phyloP scores from a whole-genome alignment of 2,797 vertebrate species.

The Sebastes nivosus region DNA sequence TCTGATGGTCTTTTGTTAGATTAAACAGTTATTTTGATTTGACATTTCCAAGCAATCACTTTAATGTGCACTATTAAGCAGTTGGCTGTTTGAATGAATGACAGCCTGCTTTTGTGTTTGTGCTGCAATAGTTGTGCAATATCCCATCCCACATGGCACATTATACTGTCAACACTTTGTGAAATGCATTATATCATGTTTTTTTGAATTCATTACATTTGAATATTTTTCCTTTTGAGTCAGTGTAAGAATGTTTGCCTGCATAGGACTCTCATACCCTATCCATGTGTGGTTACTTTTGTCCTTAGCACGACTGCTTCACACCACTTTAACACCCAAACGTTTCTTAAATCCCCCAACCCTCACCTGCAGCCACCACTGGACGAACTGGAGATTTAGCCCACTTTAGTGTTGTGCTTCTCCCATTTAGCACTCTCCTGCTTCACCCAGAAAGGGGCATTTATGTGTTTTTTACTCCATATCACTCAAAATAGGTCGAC shows the following conservation, averaged over 20 bases:
- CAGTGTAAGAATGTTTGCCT: no score
- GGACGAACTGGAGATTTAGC: not conserved
- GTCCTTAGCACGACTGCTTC: not conserved
- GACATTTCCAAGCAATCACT: constrained; percentile 46
- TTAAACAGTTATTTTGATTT: constrained; percentile 35
- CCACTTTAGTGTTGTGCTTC: not conserved
- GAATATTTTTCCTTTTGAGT: no score
- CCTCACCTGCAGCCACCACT: not conserved
- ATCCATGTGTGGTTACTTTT: not conserved
- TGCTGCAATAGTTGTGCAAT: not conserved
- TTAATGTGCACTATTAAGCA: constrained; percentile 39
- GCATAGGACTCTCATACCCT: not conserved
- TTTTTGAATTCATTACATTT: not conserved
- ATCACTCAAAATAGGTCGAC: not conserved
- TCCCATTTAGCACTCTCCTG: not conserved
- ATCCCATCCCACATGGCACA: not conserved
- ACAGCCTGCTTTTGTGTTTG: constrained; percentile 10
- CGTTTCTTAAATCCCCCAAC: not conserved
- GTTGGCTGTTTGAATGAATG: constrained; percentile 20
- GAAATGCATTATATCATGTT: not conserved
- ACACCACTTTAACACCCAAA: not conserved
- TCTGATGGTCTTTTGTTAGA: constrained; percentile 29
- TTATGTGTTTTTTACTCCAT: not conserved
- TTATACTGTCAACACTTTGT: constrained; percentile 1
- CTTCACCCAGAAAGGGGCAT: not conserved